Conservation (phyloP, 2,797 vertebrate species). For the Cheirogaleus major region DNA sequence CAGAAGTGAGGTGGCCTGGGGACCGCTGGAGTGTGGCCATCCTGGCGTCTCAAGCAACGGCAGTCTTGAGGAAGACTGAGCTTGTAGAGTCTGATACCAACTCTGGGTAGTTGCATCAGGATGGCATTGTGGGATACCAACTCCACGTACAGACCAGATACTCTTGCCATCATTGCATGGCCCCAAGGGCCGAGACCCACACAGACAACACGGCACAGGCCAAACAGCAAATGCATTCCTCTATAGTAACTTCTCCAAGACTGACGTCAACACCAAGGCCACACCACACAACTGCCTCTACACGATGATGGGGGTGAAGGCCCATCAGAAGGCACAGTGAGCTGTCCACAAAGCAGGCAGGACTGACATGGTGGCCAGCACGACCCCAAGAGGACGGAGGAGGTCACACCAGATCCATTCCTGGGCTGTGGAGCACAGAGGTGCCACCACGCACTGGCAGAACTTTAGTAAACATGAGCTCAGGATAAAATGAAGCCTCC, state of each 20-base stretch:
- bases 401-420: too few relatives aligned
- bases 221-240: neutral
- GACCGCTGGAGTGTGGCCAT: neutral
- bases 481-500: neutral
- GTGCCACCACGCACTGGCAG: neutral
- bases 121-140: rapidly evolving
- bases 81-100: neutral
- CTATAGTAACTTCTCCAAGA: neutral
- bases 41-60: rapidly evolving
- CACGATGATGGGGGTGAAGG: rapidly evolving
- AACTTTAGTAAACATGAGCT: neutral
- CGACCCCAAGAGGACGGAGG: neutral
- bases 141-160: too few relatives aligned
- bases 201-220: neutral
- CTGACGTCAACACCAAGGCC: neutral
- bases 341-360: too few relatives aligned
- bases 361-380: rapidly evolving
- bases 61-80: neutral
- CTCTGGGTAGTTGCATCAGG: rapidly evolving
- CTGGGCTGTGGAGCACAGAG: neutral
- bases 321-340: neutral
- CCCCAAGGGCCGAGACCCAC: neutral
- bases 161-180: neutral
- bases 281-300: rapidly evolving
- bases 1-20: neutral